Conservation (phyloP, 2,113 vertebrate species). For the Amblyopsis rosae region DNA sequence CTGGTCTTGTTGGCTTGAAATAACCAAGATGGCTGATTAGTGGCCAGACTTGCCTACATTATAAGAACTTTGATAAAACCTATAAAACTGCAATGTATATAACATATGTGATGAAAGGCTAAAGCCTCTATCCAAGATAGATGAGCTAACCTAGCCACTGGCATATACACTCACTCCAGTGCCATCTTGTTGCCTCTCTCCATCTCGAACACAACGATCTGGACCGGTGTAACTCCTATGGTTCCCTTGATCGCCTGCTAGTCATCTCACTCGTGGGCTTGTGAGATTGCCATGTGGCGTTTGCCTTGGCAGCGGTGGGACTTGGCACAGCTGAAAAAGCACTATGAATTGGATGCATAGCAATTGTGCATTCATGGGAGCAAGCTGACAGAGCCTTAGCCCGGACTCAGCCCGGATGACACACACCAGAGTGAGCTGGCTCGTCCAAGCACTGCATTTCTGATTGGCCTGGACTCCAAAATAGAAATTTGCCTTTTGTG, state of each 20-base stretch:
- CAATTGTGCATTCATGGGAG: conserved; percentile 60
- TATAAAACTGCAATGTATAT: too few relatives aligned
- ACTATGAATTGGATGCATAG: conserved; percentile 55
- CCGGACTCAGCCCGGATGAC: conserved; percentile 49
- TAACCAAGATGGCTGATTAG: too few relatives aligned
- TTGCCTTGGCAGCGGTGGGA: conserved; percentile 43
- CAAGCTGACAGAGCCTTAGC: conserved; percentile 44
- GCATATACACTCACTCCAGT: conserved; percentile 3
- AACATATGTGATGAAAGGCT: too few relatives aligned
- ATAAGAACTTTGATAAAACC: too few relatives aligned
- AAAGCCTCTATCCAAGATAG: conserved; percentile 16
- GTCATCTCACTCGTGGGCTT: conserved; percentile 37
- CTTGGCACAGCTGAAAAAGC: conserved; percentile 56
- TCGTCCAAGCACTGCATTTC: conserved; percentile 54
- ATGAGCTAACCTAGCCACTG: not conserved
- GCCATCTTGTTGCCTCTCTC: conserved; percentile 25
- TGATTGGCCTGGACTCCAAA: conserved; percentile 57
- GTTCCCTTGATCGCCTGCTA: conserved; percentile 32
- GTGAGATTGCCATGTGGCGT: conserved; percentile 41
- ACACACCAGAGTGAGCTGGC: conserved; percentile 52
- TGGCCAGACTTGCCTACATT: too few relatives aligned
- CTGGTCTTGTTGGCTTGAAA: too few relatives aligned
- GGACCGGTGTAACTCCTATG: conserved; percentile 42
- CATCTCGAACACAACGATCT: conserved; percentile 44
- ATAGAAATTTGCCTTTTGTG: conserved; percentile 56